Conservation (phyloP, 2,797 vertebrate species). For the Pipistrellus pipistrellus region DNA sequence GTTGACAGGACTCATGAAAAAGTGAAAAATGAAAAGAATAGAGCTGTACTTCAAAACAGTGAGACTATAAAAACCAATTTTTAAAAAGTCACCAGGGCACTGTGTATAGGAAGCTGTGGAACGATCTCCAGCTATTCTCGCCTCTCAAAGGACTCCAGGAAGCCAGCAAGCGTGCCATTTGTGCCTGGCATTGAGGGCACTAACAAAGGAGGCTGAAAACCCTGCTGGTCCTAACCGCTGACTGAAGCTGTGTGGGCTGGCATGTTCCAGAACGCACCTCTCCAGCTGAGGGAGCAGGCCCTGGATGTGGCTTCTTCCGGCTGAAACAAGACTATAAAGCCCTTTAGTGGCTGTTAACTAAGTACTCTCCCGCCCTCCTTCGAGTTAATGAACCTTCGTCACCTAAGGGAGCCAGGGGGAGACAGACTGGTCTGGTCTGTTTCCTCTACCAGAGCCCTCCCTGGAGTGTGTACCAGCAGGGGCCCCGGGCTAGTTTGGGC, state of each 20-base stretch:
- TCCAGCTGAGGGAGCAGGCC: background rate
- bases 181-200: rapidly evolving
- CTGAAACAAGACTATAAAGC: background rate
- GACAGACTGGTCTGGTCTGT: background rate
- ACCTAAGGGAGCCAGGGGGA: background rate
- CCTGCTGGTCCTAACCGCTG: rapidly evolving
- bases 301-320: background rate
- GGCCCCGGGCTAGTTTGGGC: background rate
- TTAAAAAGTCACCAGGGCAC: background rate
- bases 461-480: rapidly evolving
- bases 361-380: background rate
- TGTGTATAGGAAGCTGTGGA: too few species aligned
- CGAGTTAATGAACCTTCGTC: background rate
- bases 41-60: background rate
- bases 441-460: background rate
- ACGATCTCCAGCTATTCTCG: background rate
- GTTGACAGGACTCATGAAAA: background rate
- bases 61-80: background rate
- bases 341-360: background rate
- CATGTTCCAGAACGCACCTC: background rate
- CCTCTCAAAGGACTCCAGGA: background rate
- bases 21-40: background rate
- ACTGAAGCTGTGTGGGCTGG: background rate
- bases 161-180: rapidly evolving
- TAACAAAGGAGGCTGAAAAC: background rate